Evolutionary conservation across 2,113 vertebrate species (phyloP).

Genomic region (Mellivora capensis): DNA sequence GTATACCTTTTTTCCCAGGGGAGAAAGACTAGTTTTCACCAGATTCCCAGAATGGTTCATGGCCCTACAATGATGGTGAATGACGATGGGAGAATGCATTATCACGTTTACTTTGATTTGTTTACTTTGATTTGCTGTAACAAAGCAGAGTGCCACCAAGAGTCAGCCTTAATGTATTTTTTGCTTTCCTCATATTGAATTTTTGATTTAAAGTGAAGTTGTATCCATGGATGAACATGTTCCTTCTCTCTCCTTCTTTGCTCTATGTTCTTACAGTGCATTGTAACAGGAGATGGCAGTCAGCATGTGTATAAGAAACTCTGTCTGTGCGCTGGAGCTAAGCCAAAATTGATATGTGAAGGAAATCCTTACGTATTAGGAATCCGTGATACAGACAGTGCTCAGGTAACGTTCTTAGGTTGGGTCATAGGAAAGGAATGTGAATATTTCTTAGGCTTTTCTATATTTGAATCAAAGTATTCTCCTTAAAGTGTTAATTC

Average conservation of each 20-base stretch:
- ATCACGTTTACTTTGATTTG: neutral
- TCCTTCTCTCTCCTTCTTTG: neutral
- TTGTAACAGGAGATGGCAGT: slow-evolving; percentile 88
- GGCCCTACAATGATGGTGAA: neutral
- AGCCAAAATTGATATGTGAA: slow-evolving; percentile 89
- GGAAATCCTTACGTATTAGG: slow-evolving; percentile 91
- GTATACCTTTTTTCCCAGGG: neutral
- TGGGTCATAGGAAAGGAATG: neutral
- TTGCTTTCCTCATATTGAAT: neutral
- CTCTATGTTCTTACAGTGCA: slow-evolving; percentile 80
- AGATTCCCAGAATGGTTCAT: neutral
- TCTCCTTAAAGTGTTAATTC: neutral
- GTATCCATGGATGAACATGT: rapidly evolving
- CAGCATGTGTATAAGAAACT: slow-evolving; percentile 88
- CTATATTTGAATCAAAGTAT: neutral
- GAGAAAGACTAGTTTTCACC: neutral
- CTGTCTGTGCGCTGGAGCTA: slow-evolving; percentile 93
- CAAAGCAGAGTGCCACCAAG: slow-evolving; percentile 44
- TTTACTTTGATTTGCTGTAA: neutral
- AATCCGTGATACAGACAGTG: slow-evolving; percentile 97
- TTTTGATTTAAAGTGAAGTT: neutral
- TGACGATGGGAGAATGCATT: neutral
- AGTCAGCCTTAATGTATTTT: slow-evolving; percentile 20
- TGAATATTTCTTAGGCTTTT: neutral
- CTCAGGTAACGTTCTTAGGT: slow-evolving; percentile 85